These are phyloP conservation scores for Gandaritis pyraliata DNA, from an alignment of 2,888 invertebrate species.

Conservation along the genomic window DNA sequence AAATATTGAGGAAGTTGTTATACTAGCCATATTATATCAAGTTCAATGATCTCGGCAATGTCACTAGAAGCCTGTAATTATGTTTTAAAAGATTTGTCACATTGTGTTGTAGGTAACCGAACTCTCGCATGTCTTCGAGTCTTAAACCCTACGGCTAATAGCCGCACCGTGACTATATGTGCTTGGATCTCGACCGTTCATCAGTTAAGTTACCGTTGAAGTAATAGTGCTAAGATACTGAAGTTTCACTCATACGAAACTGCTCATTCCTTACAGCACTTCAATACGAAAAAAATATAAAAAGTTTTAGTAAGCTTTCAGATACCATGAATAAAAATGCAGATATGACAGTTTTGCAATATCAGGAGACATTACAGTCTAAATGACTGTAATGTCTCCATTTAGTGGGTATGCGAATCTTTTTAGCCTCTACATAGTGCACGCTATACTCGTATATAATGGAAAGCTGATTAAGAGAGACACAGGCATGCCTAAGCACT, in stretches of 20 bases:
- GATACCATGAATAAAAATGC: not conserved
- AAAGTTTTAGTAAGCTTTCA: too few relatives aligned
- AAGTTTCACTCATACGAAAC: conserved; percentile 5
- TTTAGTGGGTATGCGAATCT: too few relatives aligned
- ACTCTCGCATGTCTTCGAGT: conserved; percentile 65
- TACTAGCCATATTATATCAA: conserved; percentile 23
- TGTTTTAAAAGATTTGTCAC: conserved; percentile 22
- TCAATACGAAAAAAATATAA: too few relatives aligned
- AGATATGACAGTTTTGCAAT: too few relatives aligned
- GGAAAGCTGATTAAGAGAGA: conserved; percentile 8
- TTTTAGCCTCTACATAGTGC: too few relatives aligned
- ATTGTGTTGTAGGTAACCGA: conserved; percentile 26
- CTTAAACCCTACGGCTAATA: conserved; percentile 71
- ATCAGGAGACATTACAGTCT: too few relatives aligned
- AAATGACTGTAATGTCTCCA: too few relatives aligned
- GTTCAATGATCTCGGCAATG: conserved; percentile 40
- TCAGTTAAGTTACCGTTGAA: conserved; percentile 46
- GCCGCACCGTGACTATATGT: conserved; percentile 74
- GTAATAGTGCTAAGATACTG: conserved; percentile 9
- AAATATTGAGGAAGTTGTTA: conserved; percentile 15
- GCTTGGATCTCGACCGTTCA: conserved; percentile 65
- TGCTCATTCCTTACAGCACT: not conserved
- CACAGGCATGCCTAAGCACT: conserved; percentile 7
- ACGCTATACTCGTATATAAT: not conserved
- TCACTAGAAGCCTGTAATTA: conserved; percentile 26